phyloP scores from a whole-genome alignment of 2,113 vertebrate species.

The Chaetura pelagica region DNA sequence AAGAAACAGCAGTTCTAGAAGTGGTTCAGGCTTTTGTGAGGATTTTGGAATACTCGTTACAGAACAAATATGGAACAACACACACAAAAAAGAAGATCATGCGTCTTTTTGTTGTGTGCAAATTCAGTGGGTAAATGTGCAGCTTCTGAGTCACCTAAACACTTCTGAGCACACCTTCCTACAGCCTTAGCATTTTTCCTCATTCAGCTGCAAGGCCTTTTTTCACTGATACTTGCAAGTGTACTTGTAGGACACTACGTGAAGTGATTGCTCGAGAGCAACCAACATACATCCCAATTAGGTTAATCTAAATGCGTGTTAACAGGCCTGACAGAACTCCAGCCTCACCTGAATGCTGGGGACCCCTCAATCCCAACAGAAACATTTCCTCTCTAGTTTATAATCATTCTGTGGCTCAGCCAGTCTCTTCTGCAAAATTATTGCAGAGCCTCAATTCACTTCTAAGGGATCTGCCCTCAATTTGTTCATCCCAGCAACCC shows the following conservation, averaged over 20 bases:
- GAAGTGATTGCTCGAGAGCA: not conserved
- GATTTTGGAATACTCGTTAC: not conserved
- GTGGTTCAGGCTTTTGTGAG: not conserved
- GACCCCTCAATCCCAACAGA: not conserved
- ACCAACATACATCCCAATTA: not conserved
- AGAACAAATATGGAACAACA: not conserved
- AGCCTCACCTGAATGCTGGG: not conserved
- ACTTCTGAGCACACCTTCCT: not conserved
- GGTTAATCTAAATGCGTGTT: not conserved
- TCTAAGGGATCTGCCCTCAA: not conserved
- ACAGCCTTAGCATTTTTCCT: not conserved
- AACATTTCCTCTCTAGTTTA: not conserved
- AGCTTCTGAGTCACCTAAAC: not conserved
- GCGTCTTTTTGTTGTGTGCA: rapidly evolving
- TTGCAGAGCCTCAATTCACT: not conserved
- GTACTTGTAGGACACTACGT: not conserved
- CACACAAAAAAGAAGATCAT: rapidly evolving
- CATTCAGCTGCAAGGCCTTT: not conserved
- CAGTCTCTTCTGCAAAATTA: not conserved
- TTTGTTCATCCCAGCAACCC: not conserved
- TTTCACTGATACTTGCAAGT: not conserved
- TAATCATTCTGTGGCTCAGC: not conserved
- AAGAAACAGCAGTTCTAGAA: not conserved
- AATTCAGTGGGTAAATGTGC: not conserved
- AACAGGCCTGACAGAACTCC: not conserved